phyloP scores from a whole-genome alignment of 2,888 invertebrate genomes.

The Cephalotes varians region DNA sequence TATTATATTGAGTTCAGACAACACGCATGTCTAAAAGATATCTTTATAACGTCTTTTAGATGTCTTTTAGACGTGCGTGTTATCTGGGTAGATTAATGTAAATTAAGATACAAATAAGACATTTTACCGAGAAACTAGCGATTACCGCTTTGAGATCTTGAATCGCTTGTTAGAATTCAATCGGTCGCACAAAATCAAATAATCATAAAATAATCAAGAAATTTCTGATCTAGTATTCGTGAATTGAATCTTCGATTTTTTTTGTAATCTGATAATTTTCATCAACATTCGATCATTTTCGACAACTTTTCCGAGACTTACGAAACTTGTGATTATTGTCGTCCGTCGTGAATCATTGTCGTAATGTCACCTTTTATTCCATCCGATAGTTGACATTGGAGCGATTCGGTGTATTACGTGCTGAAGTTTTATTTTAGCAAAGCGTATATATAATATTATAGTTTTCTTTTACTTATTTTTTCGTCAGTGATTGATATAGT shows the following conservation, averaged over 20 bases:
- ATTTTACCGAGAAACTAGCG: background rate
- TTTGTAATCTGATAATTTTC: background rate
- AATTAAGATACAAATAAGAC: background rate
- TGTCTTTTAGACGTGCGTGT: too few species aligned
- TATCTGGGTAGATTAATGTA: background rate
- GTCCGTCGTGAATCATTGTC: background rate
- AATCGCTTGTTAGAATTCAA: conserved; percentile 41
- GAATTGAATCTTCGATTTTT: conserved; percentile 55
- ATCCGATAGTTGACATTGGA: background rate
- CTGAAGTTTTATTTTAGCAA: background rate
- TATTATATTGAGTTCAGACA: too few species aligned
- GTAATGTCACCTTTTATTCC: background rate
- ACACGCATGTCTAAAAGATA: too few species aligned
- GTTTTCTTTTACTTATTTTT: background rate
- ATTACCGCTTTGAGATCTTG: conserved; percentile 43
- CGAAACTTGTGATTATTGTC: background rate
- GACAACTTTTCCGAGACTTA: background rate
- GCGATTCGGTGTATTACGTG: background rate
- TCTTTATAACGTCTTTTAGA: too few species aligned
- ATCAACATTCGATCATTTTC: background rate
- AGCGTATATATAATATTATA: background rate
- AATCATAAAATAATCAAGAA: conserved; percentile 63
- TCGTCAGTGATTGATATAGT: background rate
- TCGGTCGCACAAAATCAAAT: conserved; percentile 35
- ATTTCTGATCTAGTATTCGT: conserved; percentile 55